Base-by-base conservation (phyloP, 2,113 vertebrate species). In the Mixornis gularis region DNA sequence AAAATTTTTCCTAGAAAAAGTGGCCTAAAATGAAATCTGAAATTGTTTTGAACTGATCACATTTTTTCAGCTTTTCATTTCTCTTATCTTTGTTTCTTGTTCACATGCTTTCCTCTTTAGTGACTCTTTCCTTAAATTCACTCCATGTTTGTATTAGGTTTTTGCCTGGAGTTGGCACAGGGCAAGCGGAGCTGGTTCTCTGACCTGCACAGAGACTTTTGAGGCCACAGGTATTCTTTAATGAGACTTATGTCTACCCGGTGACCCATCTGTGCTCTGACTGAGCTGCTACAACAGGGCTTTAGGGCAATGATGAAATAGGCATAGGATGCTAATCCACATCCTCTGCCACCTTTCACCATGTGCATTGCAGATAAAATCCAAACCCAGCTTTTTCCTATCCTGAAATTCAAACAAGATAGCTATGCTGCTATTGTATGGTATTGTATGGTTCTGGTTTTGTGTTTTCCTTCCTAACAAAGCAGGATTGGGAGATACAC, bases 161-260 rank as follows among this genome's bases (percentile, higher is more conserved):
- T 82, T 70, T 70, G n/a, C 46, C 55, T 44, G 34, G 25, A 87
- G 59, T 63, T 92, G 92, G 79, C 70, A 89, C n/a, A 52, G 87
- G 60, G 49, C 65, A 62, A 49, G 65, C 64, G 85, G 79, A 87
- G 71, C 81, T 77, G 60, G 27, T 74, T 92, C 70, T 95, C 74
- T 91, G 79, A 93, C 92, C 94, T 92, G 91, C 79, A 29, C 1
- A 38, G 72, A 59, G 84, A 89, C 71, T 91, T 91, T 52, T 81
- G 72, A 48, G 91, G 78, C 84, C 58, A 87, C 2, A 16, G 40
- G 52, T 92, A 15, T 85, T 74, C 74, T 96, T 93, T 91, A 92
- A 85, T 77, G 92, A 94, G 85, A 83, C 76, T 87, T 95, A 17
- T 44, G 68, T 79, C 43, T 91, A 81, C 78, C 78, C 2, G 0